Evolutionary conservation across 2,113 vertebrate species (phyloP), one percentile per base, ranked within the genome.

Genomic region (Cromileptes altivelis): DNA sequence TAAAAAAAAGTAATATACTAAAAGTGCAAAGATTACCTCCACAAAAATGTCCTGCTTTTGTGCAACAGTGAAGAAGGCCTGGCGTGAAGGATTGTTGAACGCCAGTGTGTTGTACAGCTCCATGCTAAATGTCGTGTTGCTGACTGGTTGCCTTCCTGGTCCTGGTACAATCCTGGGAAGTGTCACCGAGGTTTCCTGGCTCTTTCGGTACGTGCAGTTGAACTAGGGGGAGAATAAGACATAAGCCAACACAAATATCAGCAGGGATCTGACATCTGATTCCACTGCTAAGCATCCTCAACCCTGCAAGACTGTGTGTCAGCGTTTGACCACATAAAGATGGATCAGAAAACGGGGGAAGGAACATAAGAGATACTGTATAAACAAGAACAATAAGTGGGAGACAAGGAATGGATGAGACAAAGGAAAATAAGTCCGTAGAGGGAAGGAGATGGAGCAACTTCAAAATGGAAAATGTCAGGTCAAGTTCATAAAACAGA

Each of bases 41-140:
- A 99, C 98, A 68, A 95, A 97, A 90, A 99, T 58, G 33, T 93
- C 92, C 61, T 95, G 93, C 9, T 97, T 96, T 79, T 97, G 96
- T 4, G 94, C 90, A 80, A 98, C 93, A 0, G 95, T 95, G 92
- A 94, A 95, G 88, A 97, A 93, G 21, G 94, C 93, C 82, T 97
- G 96, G 3, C 93, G 90, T 1, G 95, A 94, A 0, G 96, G 95
- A 61, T 77, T 80, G 27, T 70, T 85, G 86, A 96, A 96, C 13
- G 95, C 92, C 67, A 94, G 93, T 0, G 95, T 96, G 92, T 93
- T 90, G 70, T 96, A 97, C 23, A 99, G 89, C 53, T 99, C 97
- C 97, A 99, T 97, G 77, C 81, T 96, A 90, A 98, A 98, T 12
- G 96, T 95, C 65, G 96, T 91, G 52, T 97, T 97, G 85, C 85